Conservation (phyloP, 2,113 vertebrate species). For the Urocolius indicus region DNA sequence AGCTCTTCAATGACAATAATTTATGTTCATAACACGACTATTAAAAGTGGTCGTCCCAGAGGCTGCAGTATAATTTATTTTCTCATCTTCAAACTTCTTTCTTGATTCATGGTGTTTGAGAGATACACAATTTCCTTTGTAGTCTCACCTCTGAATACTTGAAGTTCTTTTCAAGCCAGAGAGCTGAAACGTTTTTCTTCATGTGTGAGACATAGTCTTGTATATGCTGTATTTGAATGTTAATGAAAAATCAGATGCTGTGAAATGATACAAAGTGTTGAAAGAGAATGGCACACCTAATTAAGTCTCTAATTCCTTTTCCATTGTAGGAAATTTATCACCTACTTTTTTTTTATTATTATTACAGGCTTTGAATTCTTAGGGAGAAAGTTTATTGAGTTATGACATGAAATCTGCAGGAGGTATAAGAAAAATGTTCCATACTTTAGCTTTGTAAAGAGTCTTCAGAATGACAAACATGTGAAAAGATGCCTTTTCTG, state of each 20-base stretch:
- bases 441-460: background rate
- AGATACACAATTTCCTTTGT: background rate
- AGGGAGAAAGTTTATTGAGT: background rate
- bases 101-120: background rate
- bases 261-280: background rate
- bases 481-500: background rate
- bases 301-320: background rate
- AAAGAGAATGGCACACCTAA: background rate
- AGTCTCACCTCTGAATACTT: background rate
- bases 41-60: background rate
- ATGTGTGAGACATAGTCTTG: background rate
- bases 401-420: background rate
- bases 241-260: conserved; percentile 5
- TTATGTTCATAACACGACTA: background rate
- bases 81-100: background rate
- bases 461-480: background rate
- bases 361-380: background rate
- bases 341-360: background rate
- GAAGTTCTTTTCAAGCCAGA: background rate
- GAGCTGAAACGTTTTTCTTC: background rate
- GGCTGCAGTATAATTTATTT: background rate
- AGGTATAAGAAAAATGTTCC: background rate
- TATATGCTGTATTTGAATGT: background rate
- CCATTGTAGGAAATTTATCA: background rate
- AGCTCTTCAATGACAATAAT: background rate